Conservation (phyloP, 1,140 invertebrate genomes). For the Eupristina koningsbergeri region DNA sequence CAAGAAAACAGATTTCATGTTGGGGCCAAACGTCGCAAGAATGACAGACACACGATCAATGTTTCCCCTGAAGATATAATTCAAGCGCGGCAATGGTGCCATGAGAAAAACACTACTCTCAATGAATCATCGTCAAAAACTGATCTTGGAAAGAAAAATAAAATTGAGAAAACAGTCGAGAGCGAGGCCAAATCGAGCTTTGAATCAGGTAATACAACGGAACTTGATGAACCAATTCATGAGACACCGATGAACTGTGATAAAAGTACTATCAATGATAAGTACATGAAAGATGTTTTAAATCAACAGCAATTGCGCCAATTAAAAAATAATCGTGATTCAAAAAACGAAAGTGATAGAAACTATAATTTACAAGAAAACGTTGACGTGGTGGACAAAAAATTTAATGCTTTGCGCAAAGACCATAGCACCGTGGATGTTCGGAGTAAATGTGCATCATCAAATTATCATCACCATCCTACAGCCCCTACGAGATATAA, state of each 20-base stretch:
- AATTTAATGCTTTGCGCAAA: slow-evolving; percentile 51
- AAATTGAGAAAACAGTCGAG: slow-evolving; percentile 11
- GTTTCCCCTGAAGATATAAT: slow-evolving; percentile 85
- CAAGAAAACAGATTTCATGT: slow-evolving; percentile 18
- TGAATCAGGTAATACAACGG: not conserved
- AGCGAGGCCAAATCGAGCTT: not conserved
- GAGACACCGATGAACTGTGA: not conserved
- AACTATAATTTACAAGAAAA: slow-evolving; percentile 44
- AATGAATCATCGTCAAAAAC: not conserved
- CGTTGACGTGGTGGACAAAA: not conserved
- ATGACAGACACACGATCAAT: slow-evolving; percentile 84
- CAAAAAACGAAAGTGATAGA: slow-evolving; percentile 47
- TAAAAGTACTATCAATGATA: slow-evolving; percentile 56
- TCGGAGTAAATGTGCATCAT: slow-evolving; percentile 42
- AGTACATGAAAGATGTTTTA: slow-evolving; percentile 69
- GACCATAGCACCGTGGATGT: slow-evolving; percentile 53
- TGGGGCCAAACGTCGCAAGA: slow-evolving; percentile 68
- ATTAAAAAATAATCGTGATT: slow-evolving; percentile 50
- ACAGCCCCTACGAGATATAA: slow-evolving; percentile 62
- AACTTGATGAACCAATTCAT: not conserved
- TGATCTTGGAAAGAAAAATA: slow-evolving; percentile 11
- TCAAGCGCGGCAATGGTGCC: slow-evolving; percentile 81
- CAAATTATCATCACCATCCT: slow-evolving; percentile 48
- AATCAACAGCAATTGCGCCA: slow-evolving; percentile 69
- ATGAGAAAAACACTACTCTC: slow-evolving; percentile 73